Base-by-base conservation (phyloP, 2,888 invertebrate species). In the Serripes groenlandicus region DNA sequence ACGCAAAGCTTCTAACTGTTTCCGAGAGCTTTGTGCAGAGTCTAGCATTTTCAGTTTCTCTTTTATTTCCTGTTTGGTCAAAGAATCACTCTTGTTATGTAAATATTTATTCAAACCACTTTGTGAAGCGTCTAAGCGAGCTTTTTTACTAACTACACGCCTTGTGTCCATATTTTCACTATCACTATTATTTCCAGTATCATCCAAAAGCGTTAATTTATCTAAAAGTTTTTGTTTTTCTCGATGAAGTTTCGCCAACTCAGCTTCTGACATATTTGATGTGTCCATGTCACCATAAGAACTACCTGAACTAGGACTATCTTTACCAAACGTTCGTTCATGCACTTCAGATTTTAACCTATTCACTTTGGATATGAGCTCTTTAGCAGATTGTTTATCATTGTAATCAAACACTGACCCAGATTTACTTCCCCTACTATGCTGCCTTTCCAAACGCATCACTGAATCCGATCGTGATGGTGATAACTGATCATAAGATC, bases 241-340 rank as follows among this genome's bases (percentile, higher is more conserved):
- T 74, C 92, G 92, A 76, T 94, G 92, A 68, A 94, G 87, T 78
- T 93, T 91, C 60, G 88, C 83, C 66, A 93, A 84, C 64, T 92
- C 92, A 15, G 89, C 86, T 81, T 92, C 93, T 35, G 90, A 89
- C 75, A 96, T 95, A 91, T 96, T 96, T 89, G 96, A 96, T 49
- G 96, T 96, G 77, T 96, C 96, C 77, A 96, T 90, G 64, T 91
- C 91, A 83, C 90, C 88, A 66, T 89, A 88, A 70, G 90, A 90
- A 85, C 90, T 90, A 35, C 89, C 87, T 42, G 92, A 92, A 75
- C 91, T 90, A 28, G 91, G 91, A 73, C 90, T 91, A 62, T 90
- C 88, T 77, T 87, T 88, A 66, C 80, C 82, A 69, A 78, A 73
- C 52, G 82, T 82, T 37, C 85, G 64, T 78, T 85, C 85, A 84